Base-by-base conservation (phyloP, 2,113 vertebrate species). In the Macrotis lagotis region DNA sequence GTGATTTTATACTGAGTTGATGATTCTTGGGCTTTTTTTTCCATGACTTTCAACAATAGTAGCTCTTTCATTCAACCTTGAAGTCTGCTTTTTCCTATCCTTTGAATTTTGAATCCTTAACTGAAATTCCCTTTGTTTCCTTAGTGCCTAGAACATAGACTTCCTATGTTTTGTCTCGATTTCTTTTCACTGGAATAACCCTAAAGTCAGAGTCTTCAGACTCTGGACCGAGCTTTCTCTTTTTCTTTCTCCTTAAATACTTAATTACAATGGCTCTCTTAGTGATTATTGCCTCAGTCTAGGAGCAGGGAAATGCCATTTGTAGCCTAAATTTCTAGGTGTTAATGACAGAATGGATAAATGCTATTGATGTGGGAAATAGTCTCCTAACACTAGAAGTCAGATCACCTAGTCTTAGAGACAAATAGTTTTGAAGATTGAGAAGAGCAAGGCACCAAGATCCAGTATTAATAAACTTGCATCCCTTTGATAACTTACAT, bases 51-150 rank as follows among this genome's bases (percentile, higher is more conserved):
- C 44, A 91, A 94, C 28, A 92, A 74, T 93, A 49, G 19, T 66
- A 93, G 4, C 52, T 66, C 92, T 94, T 95, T 88, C 49, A 74
- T 48, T 74, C 1, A 53, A 37, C 14, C 3, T 94, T 90, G 51
- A 96, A 93, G 44, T 93, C 59, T 96, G 48, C 83, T 88, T 92
- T 92, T 95, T 94, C 50, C 50, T 92, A 26, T 51, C 89, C 94
- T 89, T 88, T 90, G 59, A 96, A 53, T 92, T 90, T 97, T 50
- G 22, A 95, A 89, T 96, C 89, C 88, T 49, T 96, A 74, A 97
- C 37, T 93, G 90, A 93, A 92, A 90, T 92, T 97, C 95, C 89
- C 25, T 91, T 92, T 92, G 47, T 95, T 90, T 93, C 26, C 48
- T 92, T 96, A 91, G 26, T 47, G 50, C 55, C 51, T 48, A 92